A percentile compares a stretch with the other conserved stretches of the same genome.
Conservation (phyloP, 2,113 vertebrate species). For the Calyptommatus sinebrachiatus region DNA sequence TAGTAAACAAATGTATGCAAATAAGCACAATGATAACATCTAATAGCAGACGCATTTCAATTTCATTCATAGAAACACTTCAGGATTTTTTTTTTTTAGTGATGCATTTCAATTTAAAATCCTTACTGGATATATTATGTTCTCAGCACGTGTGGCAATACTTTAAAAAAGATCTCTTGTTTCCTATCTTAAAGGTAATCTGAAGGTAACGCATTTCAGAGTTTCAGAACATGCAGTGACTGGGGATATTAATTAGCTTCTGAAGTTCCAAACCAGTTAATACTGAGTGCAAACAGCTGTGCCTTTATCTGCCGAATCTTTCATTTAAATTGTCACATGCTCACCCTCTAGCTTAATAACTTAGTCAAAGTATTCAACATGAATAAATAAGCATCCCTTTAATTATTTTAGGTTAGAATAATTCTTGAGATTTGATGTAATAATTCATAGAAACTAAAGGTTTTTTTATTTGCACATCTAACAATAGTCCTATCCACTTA, state of each 20-base stretch:
- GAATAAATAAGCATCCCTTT: slow-evolving; percentile 12
- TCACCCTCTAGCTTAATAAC: background rate
- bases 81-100: background rate
- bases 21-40: too few species aligned
- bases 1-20: background rate
- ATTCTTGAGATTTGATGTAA: background rate
- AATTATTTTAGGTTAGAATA: background rate
- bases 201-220: background rate
- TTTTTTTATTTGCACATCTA: background rate
- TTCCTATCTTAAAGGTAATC: background rate
- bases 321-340: background rate
- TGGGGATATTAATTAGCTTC: slow-evolving; percentile 3
- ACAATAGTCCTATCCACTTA: background rate
- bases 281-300: slow-evolving; percentile 18
- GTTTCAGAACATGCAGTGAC: background rate
- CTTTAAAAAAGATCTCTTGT: background rate
- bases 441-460: background rate
- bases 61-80: background rate
- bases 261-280: slow-evolving; percentile 25
- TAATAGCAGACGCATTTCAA: too few species aligned
- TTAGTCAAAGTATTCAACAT: background rate
- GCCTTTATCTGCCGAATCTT: slow-evolving; percentile 7
- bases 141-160: background rate
- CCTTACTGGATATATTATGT: background rate
- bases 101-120: background rate